Percentiles rank a stretch among this genome's conserved stretches.
These are phyloP conservation scores for Phyto melanocephala DNA, from an alignment of 2,888 invertebrate genomes.

Conservation along the genomic window DNA sequence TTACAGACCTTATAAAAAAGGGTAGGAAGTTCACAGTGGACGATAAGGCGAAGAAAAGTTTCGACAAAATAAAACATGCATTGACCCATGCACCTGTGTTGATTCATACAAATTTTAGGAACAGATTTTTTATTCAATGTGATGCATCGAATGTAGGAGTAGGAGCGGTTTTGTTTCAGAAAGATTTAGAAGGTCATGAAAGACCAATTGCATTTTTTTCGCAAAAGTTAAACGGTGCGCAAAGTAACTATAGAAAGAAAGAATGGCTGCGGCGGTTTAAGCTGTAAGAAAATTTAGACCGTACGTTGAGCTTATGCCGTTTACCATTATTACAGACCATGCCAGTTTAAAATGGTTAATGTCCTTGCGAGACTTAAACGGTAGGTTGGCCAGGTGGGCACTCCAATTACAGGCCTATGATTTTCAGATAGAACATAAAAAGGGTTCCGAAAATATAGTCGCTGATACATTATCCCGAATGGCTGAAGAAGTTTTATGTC, in stretches of 20 bases:
- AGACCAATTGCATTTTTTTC: constrained; percentile 11
- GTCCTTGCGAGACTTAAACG: no score
- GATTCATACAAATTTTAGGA: not conserved
- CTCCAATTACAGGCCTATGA: not conserved
- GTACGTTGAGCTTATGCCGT: constrained; percentile 2
- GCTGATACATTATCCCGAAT: constrained; percentile 53
- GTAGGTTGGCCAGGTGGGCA: not conserved
- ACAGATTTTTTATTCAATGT: constrained; percentile 22
- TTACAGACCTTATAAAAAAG: constrained; percentile 15
- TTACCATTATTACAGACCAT: no score
- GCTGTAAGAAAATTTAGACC: constrained; percentile 7
- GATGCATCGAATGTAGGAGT: constrained; percentile 9
- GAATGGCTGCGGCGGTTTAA: constrained; percentile 20
- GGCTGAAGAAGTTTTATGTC: not conserved
- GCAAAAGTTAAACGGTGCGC: not conserved
- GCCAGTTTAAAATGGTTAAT: no score
- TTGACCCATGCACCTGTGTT: not conserved
- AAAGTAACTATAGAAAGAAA: constrained; percentile 44
- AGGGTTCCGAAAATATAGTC: not conserved
- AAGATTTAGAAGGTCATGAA: not conserved
- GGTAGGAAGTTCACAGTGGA: not conserved
- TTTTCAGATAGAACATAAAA: not conserved
- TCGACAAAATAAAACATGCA: not conserved
- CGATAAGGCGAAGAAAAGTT: not conserved
- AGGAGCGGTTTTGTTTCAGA: constrained; percentile 14